phyloP scores from a whole-genome alignment of 2,113 vertebrate genomes.

The Kobus ellipsiprymnus region DNA sequence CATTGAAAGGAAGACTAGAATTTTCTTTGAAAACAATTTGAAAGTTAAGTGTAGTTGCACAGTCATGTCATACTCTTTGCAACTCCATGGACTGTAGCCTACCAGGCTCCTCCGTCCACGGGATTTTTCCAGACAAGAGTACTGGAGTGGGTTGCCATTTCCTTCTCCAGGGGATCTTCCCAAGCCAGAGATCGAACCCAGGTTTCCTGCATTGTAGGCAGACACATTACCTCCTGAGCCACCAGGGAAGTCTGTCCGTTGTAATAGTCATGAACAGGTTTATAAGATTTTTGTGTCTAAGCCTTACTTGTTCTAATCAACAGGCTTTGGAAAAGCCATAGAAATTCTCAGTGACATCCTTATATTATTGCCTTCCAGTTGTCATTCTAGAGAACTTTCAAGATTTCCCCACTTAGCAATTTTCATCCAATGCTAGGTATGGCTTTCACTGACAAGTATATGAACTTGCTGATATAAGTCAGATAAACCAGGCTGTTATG shows the following conservation, averaged over 20 bases:
- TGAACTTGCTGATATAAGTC: not conserved
- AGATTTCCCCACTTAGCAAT: not conserved
- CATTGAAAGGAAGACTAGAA: not conserved
- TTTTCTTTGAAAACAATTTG: not conserved
- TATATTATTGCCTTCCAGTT: not conserved
- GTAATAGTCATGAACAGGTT: not conserved
- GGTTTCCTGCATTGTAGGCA: too few species aligned
- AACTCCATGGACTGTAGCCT: too few species aligned
- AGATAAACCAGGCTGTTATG: not conserved
- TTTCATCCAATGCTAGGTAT: not conserved
- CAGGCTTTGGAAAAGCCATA: not conserved
- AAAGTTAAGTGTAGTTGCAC: not conserved
- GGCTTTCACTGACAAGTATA: not conserved
- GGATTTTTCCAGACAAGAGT: too few species aligned
- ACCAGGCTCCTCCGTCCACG: too few species aligned
- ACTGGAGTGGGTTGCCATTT: too few species aligned
- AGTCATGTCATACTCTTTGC: too few species aligned
- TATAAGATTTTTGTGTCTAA: not conserved
- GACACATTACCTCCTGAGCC: too few species aligned
- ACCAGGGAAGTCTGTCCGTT: not conserved
- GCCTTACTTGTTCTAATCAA: not conserved
- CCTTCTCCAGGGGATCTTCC: too few species aligned
- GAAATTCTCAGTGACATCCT: not conserved
- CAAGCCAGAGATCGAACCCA: fast-evolving
- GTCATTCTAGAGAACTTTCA: not conserved